A percentile compares a stretch with the other conserved stretches of the same genome.
Evolutionary conservation across 2,888 invertebrate genomes (phyloP).

Genomic region (Amiota communis): DNA sequence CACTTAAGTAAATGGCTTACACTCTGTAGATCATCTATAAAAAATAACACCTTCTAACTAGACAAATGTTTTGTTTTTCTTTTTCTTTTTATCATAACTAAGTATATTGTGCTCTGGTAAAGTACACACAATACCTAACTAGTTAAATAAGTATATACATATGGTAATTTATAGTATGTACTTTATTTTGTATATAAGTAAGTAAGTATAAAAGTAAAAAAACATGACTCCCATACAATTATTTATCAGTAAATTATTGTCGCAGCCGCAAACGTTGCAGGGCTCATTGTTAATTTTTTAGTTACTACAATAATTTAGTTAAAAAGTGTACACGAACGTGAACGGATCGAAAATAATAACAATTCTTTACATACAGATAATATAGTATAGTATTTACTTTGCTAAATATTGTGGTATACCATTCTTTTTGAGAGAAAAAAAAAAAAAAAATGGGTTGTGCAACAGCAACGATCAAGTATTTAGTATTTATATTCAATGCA

Average conservation of each 20-base stretch:
- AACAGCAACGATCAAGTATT: conserved; percentile 56
- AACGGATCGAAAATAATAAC: conserved; percentile 32
- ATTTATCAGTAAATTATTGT: conserved; percentile 44
- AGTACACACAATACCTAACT: no score
- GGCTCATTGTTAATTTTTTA: conserved; percentile 17
- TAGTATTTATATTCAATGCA: conserved; percentile 57
- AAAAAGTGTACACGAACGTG: conserved; percentile 32
- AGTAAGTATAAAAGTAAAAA: no score
- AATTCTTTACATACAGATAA: background rate
- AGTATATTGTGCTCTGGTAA: no score
- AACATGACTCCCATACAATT: conserved; percentile 41
- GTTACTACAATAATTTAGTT: conserved; percentile 51
- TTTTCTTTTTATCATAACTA: background rate
- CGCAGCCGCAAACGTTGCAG: conserved; percentile 26
- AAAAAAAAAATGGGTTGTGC: conserved; percentile 56
- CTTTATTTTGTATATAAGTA: conserved; percentile 1
- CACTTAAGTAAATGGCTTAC: no score
- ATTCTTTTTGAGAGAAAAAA: background rate
- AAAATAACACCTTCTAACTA: no score
- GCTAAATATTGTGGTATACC: background rate
- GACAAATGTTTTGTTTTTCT: background rate
- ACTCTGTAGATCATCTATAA: no score
- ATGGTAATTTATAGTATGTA: background rate
- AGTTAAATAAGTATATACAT: no score
- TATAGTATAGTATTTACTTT: no score